phyloP scores from a whole-genome alignment of 2,888 invertebrate genomes.

The Rhyacophila evoluta region DNA sequence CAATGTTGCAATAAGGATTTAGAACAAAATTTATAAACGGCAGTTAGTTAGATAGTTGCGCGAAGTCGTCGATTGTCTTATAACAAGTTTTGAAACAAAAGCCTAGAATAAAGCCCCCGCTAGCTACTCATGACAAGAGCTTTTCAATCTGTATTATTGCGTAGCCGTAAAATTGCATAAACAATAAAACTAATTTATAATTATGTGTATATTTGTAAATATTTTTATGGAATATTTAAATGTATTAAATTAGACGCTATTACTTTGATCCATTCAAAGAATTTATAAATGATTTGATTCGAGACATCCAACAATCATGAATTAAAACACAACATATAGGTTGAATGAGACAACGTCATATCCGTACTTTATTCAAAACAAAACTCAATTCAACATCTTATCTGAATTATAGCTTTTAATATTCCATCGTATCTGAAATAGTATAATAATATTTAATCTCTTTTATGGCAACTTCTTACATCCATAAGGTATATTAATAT shows the following conservation, averaged over 20 bases:
- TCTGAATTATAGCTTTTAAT: neutral
- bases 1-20: conserved; percentile 22
- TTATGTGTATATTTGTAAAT: too few species aligned
- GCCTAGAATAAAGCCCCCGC: neutral
- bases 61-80: conserved; percentile 14
- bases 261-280: too few species aligned
- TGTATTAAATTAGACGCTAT: too few species aligned
- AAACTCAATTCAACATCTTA: neutral
- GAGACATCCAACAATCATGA: too few species aligned
- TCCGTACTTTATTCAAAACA: too few species aligned
- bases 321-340: too few species aligned
- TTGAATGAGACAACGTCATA: too few species aligned
- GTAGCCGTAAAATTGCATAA: too few species aligned
- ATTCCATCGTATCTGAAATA: too few species aligned
- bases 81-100: conserved; percentile 24
- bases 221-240: too few species aligned
- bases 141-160: neutral
- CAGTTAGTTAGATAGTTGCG: conserved; percentile 22
- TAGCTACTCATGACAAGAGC: neutral
- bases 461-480: neutral
- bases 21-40: conserved; percentile 24
- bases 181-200: too few species aligned
- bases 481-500: neutral
- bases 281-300: too few species aligned
- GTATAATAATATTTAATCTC: neutral